Base-by-base conservation (phyloP, 2,113 vertebrate species). In the Turnix velox region DNA sequence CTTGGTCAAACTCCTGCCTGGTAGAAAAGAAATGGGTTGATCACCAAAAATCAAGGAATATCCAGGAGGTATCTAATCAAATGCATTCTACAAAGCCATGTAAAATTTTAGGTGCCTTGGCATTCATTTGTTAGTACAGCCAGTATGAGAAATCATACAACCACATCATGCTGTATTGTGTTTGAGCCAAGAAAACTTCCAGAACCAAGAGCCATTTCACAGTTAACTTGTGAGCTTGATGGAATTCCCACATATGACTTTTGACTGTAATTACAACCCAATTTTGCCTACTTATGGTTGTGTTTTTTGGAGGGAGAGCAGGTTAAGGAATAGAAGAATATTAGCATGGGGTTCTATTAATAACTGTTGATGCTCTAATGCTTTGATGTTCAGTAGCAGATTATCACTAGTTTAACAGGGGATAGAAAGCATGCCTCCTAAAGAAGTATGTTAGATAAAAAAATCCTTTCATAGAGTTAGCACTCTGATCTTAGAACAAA, bases 1-100 rank as follows among this genome's bases (percentile, higher is more conserved):
- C 96, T 67, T 83, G 84, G 74, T 97, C 95, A 97, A 99, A 99
- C 67, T 99, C 98, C 19, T 94, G 84, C 93, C 99, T 99, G 94
- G 46, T 28, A 73, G 31, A 58, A 88, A 75, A 88, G 9, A 91
- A 92, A 92, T n/a, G 0, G 31, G 73, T 90, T 90, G 58, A 89
- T 75, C 18, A 24, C 51, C 59, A 88, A 46, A 42, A 77, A 63
- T 35, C 30, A 77, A 88, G 63, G 72, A 82, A 79, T 68, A 49
- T 52, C 45, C 81, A 35, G 30, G 59, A 92, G 22, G 24, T 57
- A 10, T 15, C 80, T 30, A 75, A 54, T 42, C 7, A 59, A 72
- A 84, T 35, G 77, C 12, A 57, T 43, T 81, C 51, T 84, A 22
- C 37, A 91, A 91, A 94, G 69, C 14, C 48, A 40, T 33, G 68